A percentile compares a stretch with the other conserved stretches of the same genome.
These are phyloP conservation scores for Spermophilus dauricus DNA, from an alignment of 2,113 vertebrate genomes.

Conservation along the genomic window DNA sequence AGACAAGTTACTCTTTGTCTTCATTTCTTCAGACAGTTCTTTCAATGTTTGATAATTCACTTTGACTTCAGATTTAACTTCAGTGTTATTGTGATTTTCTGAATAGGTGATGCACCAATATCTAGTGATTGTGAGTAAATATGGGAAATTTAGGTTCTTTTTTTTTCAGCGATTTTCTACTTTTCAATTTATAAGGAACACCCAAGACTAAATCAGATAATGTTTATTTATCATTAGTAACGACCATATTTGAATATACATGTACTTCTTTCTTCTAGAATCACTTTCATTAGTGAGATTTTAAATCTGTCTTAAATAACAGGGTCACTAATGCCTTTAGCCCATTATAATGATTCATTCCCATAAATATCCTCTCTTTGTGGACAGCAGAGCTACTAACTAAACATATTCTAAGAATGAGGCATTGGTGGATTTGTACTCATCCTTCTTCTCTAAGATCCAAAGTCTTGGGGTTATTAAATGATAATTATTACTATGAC, in stretches of 20 bases:
- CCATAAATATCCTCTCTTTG: neutral
- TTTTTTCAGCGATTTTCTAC: slow-evolving; percentile 15
- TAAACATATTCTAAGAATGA: neutral
- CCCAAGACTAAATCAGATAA: neutral
- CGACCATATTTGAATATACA: neutral
- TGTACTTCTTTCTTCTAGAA: neutral
- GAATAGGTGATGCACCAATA: neutral
- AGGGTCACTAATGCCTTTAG: neutral
- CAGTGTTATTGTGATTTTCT: neutral
- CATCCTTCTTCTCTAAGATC: neutral
- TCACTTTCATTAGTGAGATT: neutral
- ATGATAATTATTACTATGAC: no score
- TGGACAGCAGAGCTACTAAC: neutral
- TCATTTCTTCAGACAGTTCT: neutral
- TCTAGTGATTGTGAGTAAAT: neutral
- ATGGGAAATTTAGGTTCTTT: neutral
- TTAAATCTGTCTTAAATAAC: slow-evolving; percentile 41
- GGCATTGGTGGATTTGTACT: neutral
- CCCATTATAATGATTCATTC: neutral
- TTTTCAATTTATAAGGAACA: neutral
- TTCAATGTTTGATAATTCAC: slow-evolving; percentile 21
- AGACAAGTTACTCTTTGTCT: neutral
- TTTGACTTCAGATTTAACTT: slow-evolving; percentile 12
- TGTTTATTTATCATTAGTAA: neutral
- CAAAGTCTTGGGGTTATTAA: no score